Evolutionary conservation across 2,113 vertebrate species (phyloP).

Genomic region (Lepisosteus oculatus): DNA sequence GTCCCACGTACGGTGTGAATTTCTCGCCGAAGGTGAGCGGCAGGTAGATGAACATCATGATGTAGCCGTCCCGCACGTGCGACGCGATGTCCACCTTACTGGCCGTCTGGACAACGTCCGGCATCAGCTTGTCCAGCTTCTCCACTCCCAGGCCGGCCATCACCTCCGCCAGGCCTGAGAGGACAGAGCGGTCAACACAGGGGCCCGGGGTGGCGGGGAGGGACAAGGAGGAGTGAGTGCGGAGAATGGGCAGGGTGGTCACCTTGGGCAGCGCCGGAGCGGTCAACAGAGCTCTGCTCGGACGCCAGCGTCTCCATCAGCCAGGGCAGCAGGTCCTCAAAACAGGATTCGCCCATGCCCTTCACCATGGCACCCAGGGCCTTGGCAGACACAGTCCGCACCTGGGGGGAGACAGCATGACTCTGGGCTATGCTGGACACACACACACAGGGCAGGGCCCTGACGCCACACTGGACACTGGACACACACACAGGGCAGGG

Average conservation of each 20-base stretch:
- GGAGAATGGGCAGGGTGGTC: constrained; percentile 1
- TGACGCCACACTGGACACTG: too few relatives aligned
- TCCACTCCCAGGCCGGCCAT: constrained; percentile 96
- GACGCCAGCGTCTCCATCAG: constrained; percentile 96
- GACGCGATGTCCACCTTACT: constrained; percentile 96
- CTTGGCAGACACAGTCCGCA: constrained; percentile 94
- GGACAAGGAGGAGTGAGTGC: neutral
- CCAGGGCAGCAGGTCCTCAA: constrained; percentile 94
- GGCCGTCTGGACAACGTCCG: constrained; percentile 94
- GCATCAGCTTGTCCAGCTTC: constrained; percentile 97
- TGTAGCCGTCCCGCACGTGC: constrained; percentile 96
- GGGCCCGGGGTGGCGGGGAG: neutral
- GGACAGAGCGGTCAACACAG: neutral
- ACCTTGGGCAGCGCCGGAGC: constrained; percentile 96
- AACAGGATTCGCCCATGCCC: constrained; percentile 95
- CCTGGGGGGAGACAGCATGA: constrained; percentile 57
- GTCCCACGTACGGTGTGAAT: constrained; percentile 94
- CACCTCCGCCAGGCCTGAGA: constrained; percentile 89
- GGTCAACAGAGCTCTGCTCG: constrained; percentile 96
- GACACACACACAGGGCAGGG: neutral
- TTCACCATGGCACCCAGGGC: constrained; percentile 98
- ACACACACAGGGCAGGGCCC: too few relatives aligned
- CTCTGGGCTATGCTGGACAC: neutral
- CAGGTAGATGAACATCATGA: constrained; percentile 99
- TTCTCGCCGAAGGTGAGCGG: constrained; percentile 95